Evolutionary conservation across 1,140 invertebrate genomes (phyloP).

Genomic region (Drusus annulatus): DNA sequence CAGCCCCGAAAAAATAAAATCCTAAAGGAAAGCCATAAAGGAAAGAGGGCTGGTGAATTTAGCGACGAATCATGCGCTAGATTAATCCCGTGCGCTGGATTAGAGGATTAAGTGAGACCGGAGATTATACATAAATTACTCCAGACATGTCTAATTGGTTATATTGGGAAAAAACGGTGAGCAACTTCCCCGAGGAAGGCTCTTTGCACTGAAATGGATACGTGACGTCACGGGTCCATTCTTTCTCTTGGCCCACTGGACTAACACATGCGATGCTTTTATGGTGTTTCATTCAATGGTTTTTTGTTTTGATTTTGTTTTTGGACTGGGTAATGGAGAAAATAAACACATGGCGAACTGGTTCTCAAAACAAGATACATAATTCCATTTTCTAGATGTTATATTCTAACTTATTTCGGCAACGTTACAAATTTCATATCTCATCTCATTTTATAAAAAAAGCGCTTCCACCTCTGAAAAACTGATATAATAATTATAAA

Average conservation of each 20-base stretch:
- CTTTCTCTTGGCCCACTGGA: neutral
- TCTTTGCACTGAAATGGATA: slow-evolving; percentile 39
- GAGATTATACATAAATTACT: slow-evolving; percentile 58
- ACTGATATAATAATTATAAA: too few relatives aligned
- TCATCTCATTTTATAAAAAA: too few relatives aligned
- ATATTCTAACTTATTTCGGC: too few relatives aligned
- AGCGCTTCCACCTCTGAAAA: too few relatives aligned
- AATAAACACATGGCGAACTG: too few relatives aligned
- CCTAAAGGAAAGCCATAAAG: slow-evolving; percentile 29
- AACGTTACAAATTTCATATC: too few relatives aligned
- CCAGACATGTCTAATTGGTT: slow-evolving; percentile 56
- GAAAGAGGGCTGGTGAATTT: slow-evolving; percentile 46
- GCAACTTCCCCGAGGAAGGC: slow-evolving; percentile 4
- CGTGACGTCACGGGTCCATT: slow-evolving; percentile 38
- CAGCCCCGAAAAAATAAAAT: slow-evolving; percentile 36
- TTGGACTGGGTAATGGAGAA: too few relatives aligned
- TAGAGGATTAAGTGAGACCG: slow-evolving; percentile 52
- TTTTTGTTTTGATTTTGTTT: too few relatives aligned
- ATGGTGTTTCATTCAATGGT: neutral
- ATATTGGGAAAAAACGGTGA: slow-evolving; percentile 44
- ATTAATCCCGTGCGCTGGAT: slow-evolving; percentile 54
- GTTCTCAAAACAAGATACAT: too few relatives aligned
- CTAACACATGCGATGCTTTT: neutral
- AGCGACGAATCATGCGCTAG: slow-evolving; percentile 57
- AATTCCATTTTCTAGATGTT: too few relatives aligned